phyloP scores from a whole-genome alignment of 2,888 invertebrate genomes.

The Vandiemenella viatica region DNA sequence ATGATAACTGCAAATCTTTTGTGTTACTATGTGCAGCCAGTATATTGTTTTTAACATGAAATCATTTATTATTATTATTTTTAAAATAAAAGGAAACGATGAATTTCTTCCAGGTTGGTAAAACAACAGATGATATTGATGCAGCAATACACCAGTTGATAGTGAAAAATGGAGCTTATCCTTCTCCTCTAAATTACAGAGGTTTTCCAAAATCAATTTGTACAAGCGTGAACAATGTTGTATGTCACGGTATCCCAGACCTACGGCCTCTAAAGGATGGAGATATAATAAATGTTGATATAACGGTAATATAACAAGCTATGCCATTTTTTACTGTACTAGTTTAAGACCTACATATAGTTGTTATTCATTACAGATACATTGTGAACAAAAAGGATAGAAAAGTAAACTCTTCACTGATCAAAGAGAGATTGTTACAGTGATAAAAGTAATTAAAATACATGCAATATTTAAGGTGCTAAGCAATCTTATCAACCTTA shows the following conservation, averaged over 20 bases:
- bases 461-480: too few relatives aligned
- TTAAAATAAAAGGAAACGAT: conserved; percentile 7
- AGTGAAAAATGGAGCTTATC: conserved; percentile 62
- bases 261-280: conserved; percentile 62
- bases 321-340: too few relatives aligned
- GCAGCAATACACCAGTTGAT: conserved; percentile 60
- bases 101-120: conserved; percentile 48
- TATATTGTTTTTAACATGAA: not conserved
- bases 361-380: too few relatives aligned
- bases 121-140: conserved; percentile 77
- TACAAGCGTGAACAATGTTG: conserved; percentile 82
- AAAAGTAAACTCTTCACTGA: too few relatives aligned
- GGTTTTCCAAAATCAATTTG: conserved; percentile 81
- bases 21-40: too few relatives aligned
- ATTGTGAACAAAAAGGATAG: too few relatives aligned
- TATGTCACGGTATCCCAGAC: conserved; percentile 89
- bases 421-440: too few relatives aligned
- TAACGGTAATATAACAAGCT: conserved; percentile 48
- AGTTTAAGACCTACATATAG: too few relatives aligned
- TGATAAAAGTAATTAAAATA: too few relatives aligned
- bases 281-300: conserved; percentile 81
- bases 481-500: too few relatives aligned
- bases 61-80: too few relatives aligned
- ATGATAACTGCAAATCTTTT: too few relatives aligned
- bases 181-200: conserved; percentile 74